These are phyloP conservation scores for Tenthredo notha DNA, from an alignment of 2,888 invertebrate genomes.

Conservation along the genomic window DNA sequence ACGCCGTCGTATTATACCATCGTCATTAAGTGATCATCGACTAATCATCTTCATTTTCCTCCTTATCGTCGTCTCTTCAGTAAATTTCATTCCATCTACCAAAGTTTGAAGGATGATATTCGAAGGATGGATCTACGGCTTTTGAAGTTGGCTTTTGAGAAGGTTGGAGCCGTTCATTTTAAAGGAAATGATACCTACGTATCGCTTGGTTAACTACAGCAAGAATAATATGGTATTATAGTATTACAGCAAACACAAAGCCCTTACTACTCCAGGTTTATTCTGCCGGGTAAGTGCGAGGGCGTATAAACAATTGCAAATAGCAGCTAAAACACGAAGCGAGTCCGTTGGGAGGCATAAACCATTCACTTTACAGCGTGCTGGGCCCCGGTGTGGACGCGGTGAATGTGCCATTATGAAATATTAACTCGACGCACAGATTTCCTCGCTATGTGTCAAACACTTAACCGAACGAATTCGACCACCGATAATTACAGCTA, in stretches of 20 bases:
- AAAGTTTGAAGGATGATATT: not conserved
- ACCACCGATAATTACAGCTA: not conserved
- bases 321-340: constrained; percentile 44
- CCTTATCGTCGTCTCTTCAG: not conserved
- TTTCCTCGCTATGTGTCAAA: constrained; percentile 34
- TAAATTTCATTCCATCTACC: not conserved
- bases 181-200: constrained; percentile 11
- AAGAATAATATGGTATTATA: constrained; percentile 34
- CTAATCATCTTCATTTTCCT: constrained; percentile 10
- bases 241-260: constrained; percentile 22
- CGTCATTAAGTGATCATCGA: constrained; percentile 29
- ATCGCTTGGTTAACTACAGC: constrained; percentile 8
- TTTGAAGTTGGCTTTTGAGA: not conserved
- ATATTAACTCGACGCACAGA: constrained; percentile 40
- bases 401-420: constrained; percentile 47
- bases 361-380: constrained; percentile 38
- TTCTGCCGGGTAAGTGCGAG: constrained; percentile 12
- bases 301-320: constrained; percentile 47
- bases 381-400: constrained; percentile 27
- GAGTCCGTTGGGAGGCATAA: constrained; percentile 40
- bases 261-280: constrained; percentile 38
- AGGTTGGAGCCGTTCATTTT: not conserved
- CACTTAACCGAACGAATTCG: constrained; percentile 2
- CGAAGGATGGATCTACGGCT: not conserved
- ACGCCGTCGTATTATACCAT: not conserved